phyloP scores from a whole-genome alignment of 2,113 vertebrate genomes.

The Terrapene triunguis region DNA sequence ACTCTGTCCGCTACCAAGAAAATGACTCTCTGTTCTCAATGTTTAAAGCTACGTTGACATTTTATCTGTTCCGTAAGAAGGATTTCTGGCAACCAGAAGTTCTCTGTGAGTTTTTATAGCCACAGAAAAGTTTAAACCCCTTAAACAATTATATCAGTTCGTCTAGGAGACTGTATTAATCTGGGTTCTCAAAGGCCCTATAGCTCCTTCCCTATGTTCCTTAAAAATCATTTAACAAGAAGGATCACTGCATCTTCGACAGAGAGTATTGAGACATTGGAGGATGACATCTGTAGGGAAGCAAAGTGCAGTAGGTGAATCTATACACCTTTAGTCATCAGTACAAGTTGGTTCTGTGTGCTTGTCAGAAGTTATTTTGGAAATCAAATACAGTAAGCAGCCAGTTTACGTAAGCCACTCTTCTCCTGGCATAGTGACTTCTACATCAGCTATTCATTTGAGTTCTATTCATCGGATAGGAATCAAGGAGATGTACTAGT shows the following conservation, averaged over 20 bases:
- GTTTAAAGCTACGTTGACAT: background rate
- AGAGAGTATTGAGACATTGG: background rate
- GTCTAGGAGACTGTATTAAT: background rate
- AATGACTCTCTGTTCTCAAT: background rate
- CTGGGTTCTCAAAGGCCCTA: background rate
- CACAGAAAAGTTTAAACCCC: background rate
- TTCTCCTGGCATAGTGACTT: slow-evolving; percentile 35
- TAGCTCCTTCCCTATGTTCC: background rate
- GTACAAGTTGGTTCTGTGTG: slow-evolving; percentile 10
- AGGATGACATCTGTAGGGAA: background rate
- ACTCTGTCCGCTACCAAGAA: background rate
- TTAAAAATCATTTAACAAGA: too few relatives aligned
- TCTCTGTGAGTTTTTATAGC: background rate
- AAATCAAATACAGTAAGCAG: slow-evolving; percentile 29
- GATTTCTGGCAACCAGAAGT: background rate
- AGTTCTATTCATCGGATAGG: background rate
- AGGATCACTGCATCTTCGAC: too few relatives aligned
- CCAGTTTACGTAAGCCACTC: slow-evolving; percentile 22
- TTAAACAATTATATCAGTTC: background rate
- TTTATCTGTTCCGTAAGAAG: background rate
- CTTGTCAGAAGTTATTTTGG: slow-evolving; percentile 48
- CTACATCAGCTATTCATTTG: background rate
- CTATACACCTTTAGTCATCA: slow-evolving; percentile 29
- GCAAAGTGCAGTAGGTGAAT: background rate
- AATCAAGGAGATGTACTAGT: background rate